A percentile compares a stretch with the other conserved stretches of the same genome.
These are phyloP conservation scores for Dromius quadrimaculatus DNA, from an alignment of 2,888 invertebrate genomes.

Conservation along the genomic window DNA sequence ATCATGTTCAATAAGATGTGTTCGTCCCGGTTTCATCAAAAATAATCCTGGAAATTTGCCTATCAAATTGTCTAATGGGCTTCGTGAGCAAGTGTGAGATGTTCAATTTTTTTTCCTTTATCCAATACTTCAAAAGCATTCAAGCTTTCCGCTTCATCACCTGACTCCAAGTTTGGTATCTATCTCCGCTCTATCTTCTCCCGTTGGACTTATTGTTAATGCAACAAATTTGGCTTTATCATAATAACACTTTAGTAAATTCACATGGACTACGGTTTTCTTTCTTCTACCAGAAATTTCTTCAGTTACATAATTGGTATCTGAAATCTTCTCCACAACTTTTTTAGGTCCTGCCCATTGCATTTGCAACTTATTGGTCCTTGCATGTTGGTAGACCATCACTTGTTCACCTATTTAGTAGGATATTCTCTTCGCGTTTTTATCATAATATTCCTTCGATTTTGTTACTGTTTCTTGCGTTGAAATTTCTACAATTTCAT, in stretches of 20 bases:
- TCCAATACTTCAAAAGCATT: constrained; percentile 1
- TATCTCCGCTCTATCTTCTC: constrained; percentile 7
- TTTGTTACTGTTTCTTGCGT: not conserved
- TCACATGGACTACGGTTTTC: constrained; percentile 19
- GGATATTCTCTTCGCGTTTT: not conserved
- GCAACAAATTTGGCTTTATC: constrained; percentile 20
- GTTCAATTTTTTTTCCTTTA: not conserved
- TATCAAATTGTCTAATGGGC: not conserved
- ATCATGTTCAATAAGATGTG: constrained; percentile 12
- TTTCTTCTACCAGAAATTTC: constrained; percentile 8
- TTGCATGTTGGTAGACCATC: constrained; percentile 2
- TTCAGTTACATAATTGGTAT: constrained; percentile 19
- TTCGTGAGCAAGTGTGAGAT: not conserved
- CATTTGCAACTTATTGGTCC: constrained; percentile 26
- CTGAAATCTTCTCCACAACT: constrained; percentile 19
- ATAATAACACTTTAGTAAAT: constrained; percentile 21
- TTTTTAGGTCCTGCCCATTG: constrained; percentile 28
- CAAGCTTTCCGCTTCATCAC: not conserved
- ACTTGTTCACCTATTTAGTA: not conserved
- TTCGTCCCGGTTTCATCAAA: not conserved
- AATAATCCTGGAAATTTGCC: constrained; percentile 22
- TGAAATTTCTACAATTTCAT: constrained; percentile 3
- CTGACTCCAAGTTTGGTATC: constrained; percentile 6
- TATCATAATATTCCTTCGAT: constrained; percentile 17
- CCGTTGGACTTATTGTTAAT: not conserved